Conservation (phyloP, 2,113 vertebrate genomes). For the Nesoenas mayeri region DNA sequence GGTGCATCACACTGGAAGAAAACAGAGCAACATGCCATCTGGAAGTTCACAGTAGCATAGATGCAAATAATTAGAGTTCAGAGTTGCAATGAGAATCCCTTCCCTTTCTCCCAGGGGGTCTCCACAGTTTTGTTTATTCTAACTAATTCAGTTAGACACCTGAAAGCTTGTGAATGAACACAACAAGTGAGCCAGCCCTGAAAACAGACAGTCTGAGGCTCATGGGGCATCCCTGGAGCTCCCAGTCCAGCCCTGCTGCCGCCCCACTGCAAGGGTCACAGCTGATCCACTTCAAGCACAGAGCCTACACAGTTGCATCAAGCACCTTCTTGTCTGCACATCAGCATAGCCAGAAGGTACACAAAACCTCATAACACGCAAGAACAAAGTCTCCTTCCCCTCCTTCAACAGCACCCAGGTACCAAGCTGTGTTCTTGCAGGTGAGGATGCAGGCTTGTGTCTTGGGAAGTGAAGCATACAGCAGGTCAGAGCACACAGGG, state of each 20-base stretch:
- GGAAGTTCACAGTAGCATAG: slow-evolving; percentile 24
- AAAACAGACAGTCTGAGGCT: not conserved
- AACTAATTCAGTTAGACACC: not conserved
- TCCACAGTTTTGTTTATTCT: not conserved
- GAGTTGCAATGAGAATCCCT: not conserved
- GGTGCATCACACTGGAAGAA: not conserved
- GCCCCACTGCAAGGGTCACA: accelerated
- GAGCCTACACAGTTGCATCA: accelerated
- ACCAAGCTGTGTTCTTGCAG: not conserved
- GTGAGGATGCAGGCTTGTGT: not conserved
- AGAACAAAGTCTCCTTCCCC: not conserved
- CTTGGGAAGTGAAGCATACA: accelerated
- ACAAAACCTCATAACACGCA: accelerated
- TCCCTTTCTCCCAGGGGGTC: not conserved
- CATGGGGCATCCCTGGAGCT: not conserved
- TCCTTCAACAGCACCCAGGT: not conserved
- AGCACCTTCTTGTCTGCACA: not conserved
- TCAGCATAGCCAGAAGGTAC: not conserved
- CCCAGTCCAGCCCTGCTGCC: not conserved
- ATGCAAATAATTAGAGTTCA: slow-evolving; percentile 42
- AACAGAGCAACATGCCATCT: slow-evolving; percentile 7
- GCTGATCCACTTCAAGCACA: not conserved
- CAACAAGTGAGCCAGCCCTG: not conserved
- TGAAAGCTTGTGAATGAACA: not conserved
- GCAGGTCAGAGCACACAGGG: not conserved